A percentile compares a stretch with the other conserved stretches of the same genome.
Conservation (phyloP, 2,888 invertebrate species). For the Conus canariensis region DNA sequence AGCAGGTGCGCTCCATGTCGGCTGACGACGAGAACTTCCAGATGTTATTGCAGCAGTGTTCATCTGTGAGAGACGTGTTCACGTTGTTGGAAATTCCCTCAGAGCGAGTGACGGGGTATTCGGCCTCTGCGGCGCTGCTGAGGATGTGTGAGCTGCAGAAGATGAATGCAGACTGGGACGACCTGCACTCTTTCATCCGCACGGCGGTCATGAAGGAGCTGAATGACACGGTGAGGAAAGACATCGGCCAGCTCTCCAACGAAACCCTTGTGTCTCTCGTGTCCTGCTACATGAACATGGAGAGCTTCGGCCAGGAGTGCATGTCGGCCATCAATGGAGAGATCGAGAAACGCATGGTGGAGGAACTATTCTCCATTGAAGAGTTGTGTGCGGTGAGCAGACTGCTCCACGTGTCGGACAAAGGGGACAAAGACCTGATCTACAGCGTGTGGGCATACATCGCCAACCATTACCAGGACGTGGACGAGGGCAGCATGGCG, state of each 20-base stretch:
- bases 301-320: slow-evolving; percentile 54
- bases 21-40: slow-evolving; percentile 60
- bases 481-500: slow-evolving; percentile 82
- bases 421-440: slow-evolving; percentile 80
- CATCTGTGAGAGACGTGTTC: slow-evolving; percentile 72
- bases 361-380: slow-evolving; percentile 82
- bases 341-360: slow-evolving; percentile 83
- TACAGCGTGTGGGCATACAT: slow-evolving; percentile 86
- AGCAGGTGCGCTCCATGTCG: slow-evolving; percentile 52
- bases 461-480: slow-evolving; percentile 82
- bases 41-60: slow-evolving; percentile 56
- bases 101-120: slow-evolving; percentile 79
- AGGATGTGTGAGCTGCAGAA: slow-evolving; percentile 58
- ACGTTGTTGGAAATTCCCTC: slow-evolving; percentile 80
- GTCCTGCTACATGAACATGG: slow-evolving; percentile 57
- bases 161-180: slow-evolving; percentile 62
- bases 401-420: slow-evolving; percentile 81
- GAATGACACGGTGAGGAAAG: slow-evolving; percentile 78
- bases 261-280: slow-evolving; percentile 57
- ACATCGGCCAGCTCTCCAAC: slow-evolving; percentile 55
- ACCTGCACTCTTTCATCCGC: slow-evolving; percentile 77
- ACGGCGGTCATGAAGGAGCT: slow-evolving; percentile 80
- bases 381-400: slow-evolving; percentile 84
- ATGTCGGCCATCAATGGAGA: slow-evolving; percentile 82
- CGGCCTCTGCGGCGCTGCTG: slow-evolving; percentile 65